Evolutionary conservation across 2,888 invertebrate genomes (phyloP), one percentile per base, ranked within the genome.

Genomic region (Hirtodrosophila confusa): DNA sequence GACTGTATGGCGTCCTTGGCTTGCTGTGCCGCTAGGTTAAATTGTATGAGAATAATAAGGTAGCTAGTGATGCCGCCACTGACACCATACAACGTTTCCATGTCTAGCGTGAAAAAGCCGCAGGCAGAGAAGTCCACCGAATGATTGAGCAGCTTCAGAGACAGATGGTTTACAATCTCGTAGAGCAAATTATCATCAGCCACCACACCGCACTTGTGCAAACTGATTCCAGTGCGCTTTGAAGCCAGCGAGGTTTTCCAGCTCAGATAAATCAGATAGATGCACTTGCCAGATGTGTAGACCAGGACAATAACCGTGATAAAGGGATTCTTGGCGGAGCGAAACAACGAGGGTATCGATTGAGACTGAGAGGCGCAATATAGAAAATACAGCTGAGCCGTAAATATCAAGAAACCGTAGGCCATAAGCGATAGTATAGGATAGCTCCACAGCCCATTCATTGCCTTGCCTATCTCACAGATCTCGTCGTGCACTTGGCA

Each of bases 401-500:
- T 92, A 62, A 92, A 91, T 62, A 89, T 90, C 4, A 92, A 83
- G 66, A 92, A 92, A 0, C 91, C 91, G 62, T 91, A 90, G 3
- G 91, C 92, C 92, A 92, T 92, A 23, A 91, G 61, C 0, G 91
- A 78, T 9, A 92, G 69, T 54, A 92, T 90, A 3, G 91, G 91
- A 75, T 90, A 90, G 57, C 91, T 92, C 90, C 91, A 92, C 31
- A 92, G 74, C 11, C 89, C 89, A 71, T 92, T 92, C 33, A 91
- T 74, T 6, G 82, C 72, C 67, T 91, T 91, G 39, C 90, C 91
- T 69, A 92, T 90, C 75, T 92, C 92, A 60, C 92, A 92, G 37
- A 92, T 88, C 75, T 92, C 91, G 75, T 92, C 92, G 48, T 92
- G 92, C 31, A 91, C 64, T 64, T 91, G 91, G 37, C 92, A 92